Evolutionary conservation across 2,113 vertebrate species (phyloP).

Genomic region (Pituophis catenifer): DNA sequence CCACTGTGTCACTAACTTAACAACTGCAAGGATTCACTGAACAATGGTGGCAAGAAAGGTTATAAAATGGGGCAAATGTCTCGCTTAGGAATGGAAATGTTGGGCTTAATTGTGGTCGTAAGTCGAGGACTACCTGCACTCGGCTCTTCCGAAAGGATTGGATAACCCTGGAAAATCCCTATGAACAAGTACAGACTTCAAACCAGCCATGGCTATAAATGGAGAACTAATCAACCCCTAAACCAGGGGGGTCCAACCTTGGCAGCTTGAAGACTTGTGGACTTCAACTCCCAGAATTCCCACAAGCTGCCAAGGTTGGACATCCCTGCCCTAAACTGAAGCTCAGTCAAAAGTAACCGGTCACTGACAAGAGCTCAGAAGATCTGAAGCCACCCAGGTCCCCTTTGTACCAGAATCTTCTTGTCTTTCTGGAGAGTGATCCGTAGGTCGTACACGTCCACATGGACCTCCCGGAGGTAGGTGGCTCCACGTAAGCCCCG

Average conservation of each 20-base stretch:
- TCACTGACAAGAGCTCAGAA: neutral
- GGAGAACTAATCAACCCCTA: neutral
- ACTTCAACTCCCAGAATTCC: too few species aligned
- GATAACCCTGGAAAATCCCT: neutral
- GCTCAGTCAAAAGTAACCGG: neutral
- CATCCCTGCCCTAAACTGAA: neutral
- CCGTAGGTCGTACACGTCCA: constrained; percentile 70
- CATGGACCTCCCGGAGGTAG: constrained; percentile 78
- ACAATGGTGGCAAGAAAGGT: neutral
- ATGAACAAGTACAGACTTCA: neutral
- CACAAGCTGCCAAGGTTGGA: too few species aligned
- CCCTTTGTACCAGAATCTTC: constrained; percentile 75
- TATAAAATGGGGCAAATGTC: neutral
- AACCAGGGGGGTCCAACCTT: too few species aligned
- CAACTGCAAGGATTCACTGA: neutral
- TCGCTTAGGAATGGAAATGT: neutral
- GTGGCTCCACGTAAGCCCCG: constrained; percentile 81
- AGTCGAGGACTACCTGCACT: neutral
- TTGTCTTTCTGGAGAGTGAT: constrained; percentile 81
- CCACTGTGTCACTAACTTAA: neutral
- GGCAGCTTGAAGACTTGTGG: too few species aligned
- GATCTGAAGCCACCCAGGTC: neutral
- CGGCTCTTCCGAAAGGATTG: neutral
- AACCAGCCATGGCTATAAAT: neutral
- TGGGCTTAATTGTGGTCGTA: neutral